Evolutionary conservation across 2,113 vertebrate genomes (phyloP).

Genomic region (Callospermophilus lateralis): DNA sequence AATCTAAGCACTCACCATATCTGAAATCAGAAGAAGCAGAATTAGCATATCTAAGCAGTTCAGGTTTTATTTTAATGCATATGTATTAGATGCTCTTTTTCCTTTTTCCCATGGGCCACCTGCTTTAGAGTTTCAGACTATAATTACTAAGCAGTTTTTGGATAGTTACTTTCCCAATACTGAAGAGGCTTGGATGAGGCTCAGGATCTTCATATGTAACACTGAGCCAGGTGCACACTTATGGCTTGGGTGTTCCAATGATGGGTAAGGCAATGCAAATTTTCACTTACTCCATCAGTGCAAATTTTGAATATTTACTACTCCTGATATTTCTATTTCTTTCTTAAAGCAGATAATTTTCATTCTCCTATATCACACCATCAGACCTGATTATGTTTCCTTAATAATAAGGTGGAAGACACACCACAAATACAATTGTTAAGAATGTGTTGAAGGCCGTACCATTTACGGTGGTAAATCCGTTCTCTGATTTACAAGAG

Average conservation of each 20-base stretch:
- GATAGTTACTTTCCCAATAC: neutral
- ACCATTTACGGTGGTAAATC: neutral
- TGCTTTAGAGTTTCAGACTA: neutral
- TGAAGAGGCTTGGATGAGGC: neutral
- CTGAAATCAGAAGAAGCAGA: neutral
- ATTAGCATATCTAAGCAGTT: neutral
- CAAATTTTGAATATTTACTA: neutral
- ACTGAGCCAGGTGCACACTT: neutral
- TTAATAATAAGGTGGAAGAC: neutral
- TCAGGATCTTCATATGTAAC: neutral
- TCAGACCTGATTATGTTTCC: neutral
- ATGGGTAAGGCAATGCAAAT: neutral
- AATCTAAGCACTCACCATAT: neutral
- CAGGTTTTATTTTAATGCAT: neutral
- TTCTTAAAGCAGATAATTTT: conserved; percentile 21
- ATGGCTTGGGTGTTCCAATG: neutral
- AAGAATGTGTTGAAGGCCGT: neutral
- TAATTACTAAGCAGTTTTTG: neutral
- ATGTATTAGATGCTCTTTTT: neutral
- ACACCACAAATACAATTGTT: neutral
- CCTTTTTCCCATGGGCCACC: neutral
- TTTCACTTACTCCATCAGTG: neutral
- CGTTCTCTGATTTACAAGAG: neutral
- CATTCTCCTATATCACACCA: neutral
- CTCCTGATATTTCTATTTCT: neutral